Conservation (phyloP, 2,113 vertebrate species). For the Mesoclemmys tuberculata region DNA sequence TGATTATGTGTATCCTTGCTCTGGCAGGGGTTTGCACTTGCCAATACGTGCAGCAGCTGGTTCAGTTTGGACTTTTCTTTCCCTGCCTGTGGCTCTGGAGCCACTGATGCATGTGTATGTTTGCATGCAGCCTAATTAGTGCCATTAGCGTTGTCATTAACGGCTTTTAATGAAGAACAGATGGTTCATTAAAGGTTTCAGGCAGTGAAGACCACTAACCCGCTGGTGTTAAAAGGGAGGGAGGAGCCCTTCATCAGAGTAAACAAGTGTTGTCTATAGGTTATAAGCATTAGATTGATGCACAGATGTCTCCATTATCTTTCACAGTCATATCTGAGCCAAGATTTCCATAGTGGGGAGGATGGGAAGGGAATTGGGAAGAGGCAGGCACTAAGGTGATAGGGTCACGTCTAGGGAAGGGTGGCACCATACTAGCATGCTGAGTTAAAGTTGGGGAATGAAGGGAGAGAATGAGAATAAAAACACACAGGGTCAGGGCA, state of each 20-base stretch:
- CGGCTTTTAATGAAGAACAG: constrained; percentile 73
- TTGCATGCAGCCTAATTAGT: constrained; percentile 68
- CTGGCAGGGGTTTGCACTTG: background rate
- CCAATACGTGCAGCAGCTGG: constrained; percentile 21
- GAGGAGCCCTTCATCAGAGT: background rate
- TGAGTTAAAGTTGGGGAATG: background rate
- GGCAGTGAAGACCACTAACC: constrained; percentile 65
- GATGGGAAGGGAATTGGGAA: background rate
- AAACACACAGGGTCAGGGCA: background rate
- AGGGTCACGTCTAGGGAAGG: background rate
- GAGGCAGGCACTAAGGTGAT: background rate
- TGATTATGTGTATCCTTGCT: background rate
- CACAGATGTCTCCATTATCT: background rate
- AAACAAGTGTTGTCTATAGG: background rate
- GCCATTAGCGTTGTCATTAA: constrained; percentile 66
- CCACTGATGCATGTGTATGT: constrained; percentile 51
- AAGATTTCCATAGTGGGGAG: background rate
- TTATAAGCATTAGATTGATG: background rate
- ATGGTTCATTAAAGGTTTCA: constrained; percentile 59
- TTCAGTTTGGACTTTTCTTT: constrained; percentile 51
- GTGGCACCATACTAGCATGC: background rate
- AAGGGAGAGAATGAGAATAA: background rate
- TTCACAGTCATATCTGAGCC: background rate
- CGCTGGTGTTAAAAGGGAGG: constrained; percentile 33
- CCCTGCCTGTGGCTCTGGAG: constrained; percentile 54